Evolutionary conservation across 2,888 invertebrate genomes (phyloP).

Genomic region (Colostygia pectinataria): DNA sequence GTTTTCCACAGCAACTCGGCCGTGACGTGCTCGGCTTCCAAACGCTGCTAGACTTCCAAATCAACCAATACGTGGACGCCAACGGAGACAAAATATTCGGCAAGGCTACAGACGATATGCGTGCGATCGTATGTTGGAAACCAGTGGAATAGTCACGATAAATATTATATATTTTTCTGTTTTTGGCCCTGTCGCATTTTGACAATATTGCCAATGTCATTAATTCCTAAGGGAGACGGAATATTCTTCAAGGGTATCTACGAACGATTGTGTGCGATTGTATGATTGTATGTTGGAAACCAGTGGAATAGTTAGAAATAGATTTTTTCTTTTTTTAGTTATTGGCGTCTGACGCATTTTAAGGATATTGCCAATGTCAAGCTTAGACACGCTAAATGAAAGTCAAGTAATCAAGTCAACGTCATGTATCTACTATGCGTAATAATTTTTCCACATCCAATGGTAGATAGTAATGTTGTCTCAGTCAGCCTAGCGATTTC

Average conservation of each 20-base stretch:
- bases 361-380: too few relatives aligned
- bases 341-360: too few relatives aligned
- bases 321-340: too few relatives aligned
- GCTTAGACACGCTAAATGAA: too few relatives aligned
- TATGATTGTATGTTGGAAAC: slow-evolving; percentile 91
- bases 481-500: too few relatives aligned
- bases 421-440: too few relatives aligned
- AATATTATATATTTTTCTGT: too few relatives aligned
- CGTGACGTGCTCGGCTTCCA: slow-evolving; percentile 90
- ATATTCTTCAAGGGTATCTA: slow-evolving; percentile 90
- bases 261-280: slow-evolving; percentile 89
- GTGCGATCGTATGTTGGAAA: slow-evolving; percentile 92
- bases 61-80: slow-evolving; percentile 88
- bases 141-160: slow-evolving; percentile 53
- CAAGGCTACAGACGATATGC: slow-evolving; percentile 88
- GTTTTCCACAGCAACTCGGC: slow-evolving; percentile 87
- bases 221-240: slow-evolving; percentile 87
- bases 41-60: slow-evolving; percentile 89
- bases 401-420: too few relatives aligned
- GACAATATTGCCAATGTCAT: too few relatives aligned
- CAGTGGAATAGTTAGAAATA: slow-evolving; percentile 51
- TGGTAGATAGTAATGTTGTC: too few relatives aligned
- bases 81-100: slow-evolving; percentile 90
- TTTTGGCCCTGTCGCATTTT: too few relatives aligned
- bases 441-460: too few relatives aligned